phyloP scores from a whole-genome alignment of 2,113 vertebrate species.

The Antechinus flavipes region DNA sequence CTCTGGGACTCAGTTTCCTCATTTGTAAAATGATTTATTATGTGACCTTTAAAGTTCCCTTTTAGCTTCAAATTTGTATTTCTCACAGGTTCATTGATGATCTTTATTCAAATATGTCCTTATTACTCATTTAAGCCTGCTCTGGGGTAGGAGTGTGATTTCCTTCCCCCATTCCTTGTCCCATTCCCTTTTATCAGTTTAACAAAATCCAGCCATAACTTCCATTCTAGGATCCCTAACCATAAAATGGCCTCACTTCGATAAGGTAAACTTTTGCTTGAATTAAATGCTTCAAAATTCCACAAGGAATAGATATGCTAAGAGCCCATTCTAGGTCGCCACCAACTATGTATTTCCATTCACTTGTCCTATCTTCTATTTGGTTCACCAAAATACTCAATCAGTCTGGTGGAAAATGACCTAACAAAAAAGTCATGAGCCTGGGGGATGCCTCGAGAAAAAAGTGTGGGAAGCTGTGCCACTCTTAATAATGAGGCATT shows the following conservation, averaged over 20 bases:
- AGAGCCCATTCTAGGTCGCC: not conserved
- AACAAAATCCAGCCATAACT: not conserved
- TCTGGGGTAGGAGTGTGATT: not conserved
- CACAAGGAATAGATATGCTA: not conserved
- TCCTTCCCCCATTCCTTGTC: not conserved
- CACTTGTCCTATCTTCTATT: not conserved
- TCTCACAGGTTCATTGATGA: not conserved
- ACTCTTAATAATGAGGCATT: not conserved
- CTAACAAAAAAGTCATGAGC: conserved; percentile 2
- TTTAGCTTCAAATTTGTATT: not conserved
- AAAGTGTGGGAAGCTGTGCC: not conserved
- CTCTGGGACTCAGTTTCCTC: not conserved
- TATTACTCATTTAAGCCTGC: not conserved
- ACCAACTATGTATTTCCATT: not conserved
- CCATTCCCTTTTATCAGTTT: not conserved
- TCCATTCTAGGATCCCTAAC: not conserved
- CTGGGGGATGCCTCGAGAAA: conserved; percentile 3
- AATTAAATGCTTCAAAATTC: not conserved
- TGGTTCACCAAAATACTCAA: not conserved
- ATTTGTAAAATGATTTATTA: not conserved
- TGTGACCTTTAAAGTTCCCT: not conserved
- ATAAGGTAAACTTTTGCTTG: not conserved
- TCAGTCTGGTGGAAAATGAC: not conserved
- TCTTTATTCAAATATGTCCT: not conserved
- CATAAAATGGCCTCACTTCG: not conserved